Conservation (phyloP, 2,888 invertebrate genomes). For the Xanthorhoe spadicearia region DNA sequence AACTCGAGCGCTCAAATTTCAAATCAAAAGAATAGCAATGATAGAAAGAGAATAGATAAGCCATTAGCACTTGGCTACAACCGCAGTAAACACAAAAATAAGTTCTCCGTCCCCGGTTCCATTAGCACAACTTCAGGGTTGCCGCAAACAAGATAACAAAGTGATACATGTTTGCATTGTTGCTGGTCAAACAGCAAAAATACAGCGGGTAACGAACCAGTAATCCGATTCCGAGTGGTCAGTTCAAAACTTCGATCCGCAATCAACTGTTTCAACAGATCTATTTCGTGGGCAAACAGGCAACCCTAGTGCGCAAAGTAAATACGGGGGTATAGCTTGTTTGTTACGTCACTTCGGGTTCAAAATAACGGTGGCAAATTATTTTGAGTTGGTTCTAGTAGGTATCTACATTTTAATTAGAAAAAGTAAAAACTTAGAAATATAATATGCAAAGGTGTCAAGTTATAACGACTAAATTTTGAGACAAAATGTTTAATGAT, state of each 20-base stretch:
- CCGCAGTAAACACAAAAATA: too few relatives aligned
- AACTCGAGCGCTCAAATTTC: too few relatives aligned
- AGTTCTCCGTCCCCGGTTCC: slow-evolving; percentile 6
- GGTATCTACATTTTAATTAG: neutral
- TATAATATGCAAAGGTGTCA: too few relatives aligned
- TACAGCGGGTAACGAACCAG: slow-evolving; percentile 71
- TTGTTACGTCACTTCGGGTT: slow-evolving; percentile 23
- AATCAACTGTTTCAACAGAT: slow-evolving; percentile 79
- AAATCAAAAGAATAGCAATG: too few relatives aligned
- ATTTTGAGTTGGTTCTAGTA: neutral
- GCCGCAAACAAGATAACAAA: slow-evolving; percentile 53
- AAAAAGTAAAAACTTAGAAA: too few relatives aligned
- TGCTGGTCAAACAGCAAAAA: slow-evolving; percentile 76
- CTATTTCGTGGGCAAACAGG: slow-evolving; percentile 75
- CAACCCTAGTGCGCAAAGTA: slow-evolving; percentile 52
- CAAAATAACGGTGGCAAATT: slow-evolving; percentile 12
- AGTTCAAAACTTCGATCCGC: slow-evolving; percentile 78
- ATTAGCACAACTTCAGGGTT: slow-evolving; percentile 54
- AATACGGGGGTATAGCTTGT: slow-evolving; percentile 15
- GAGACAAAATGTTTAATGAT: too few relatives aligned
- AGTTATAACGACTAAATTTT: too few relatives aligned
- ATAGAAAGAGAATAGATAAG: too few relatives aligned
- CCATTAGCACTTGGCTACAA: too few relatives aligned
- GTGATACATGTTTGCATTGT: slow-evolving; percentile 66
- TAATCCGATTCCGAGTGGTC: slow-evolving; percentile 80